These are phyloP conservation scores for Perca flavescens DNA, from an alignment of 2,113 vertebrate genomes.

Conservation along the genomic window DNA sequence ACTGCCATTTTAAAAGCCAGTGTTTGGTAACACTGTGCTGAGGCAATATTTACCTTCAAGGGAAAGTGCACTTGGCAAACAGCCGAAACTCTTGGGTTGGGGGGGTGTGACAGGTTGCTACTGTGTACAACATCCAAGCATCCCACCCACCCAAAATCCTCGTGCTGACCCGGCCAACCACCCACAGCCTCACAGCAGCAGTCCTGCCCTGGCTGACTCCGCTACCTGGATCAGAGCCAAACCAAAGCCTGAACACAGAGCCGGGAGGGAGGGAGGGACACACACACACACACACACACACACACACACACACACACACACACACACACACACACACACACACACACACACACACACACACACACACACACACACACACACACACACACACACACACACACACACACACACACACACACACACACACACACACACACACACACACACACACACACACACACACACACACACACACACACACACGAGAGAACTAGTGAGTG, in stretches of 20 bases:
- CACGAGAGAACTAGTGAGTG: constrained; percentile 50
- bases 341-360: constrained; percentile 7
- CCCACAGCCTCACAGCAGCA: constrained; percentile 69
- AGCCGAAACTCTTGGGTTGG: constrained; percentile 64
- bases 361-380: constrained; percentile 8
- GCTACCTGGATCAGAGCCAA: constrained; percentile 80
- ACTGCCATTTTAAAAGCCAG: constrained; percentile 10
- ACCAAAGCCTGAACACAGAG: constrained; percentile 65
- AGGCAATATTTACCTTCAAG: constrained; percentile 81
- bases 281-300: constrained; percentile 2
- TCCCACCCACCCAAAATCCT: constrained; percentile 74
- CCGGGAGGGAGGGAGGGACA: constrained; percentile 56
- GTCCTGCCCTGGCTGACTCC: constrained; percentile 58
- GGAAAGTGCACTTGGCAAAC: constrained; percentile 79
- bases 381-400: constrained; percentile 36
- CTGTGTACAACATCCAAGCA: constrained; percentile 74
- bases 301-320: constrained; percentile 33
- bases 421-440: background rate
- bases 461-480: background rate
- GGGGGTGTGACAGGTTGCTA: constrained; percentile 60
- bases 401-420: constrained; percentile 3
- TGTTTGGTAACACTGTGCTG: constrained; percentile 66
- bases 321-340: constrained; percentile 15
- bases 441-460: constrained; percentile 42
- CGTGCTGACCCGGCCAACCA: constrained; percentile 72